These are phyloP conservation scores for Diorhabda elongata DNA, from an alignment of 1,140 invertebrate genomes.

Conservation along the genomic window DNA sequence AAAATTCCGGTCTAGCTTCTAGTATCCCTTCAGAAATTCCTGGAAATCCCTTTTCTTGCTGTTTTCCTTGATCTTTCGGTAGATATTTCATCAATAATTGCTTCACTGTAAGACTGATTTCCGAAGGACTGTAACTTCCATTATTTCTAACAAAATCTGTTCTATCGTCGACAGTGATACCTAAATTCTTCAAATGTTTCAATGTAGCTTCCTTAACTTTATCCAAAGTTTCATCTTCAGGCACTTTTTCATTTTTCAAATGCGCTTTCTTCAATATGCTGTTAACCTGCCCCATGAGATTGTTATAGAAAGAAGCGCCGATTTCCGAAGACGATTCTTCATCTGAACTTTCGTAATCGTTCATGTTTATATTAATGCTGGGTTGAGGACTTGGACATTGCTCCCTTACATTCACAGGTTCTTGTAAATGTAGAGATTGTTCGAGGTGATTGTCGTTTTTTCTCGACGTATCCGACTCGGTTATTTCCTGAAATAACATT, in stretches of 20 bases:
- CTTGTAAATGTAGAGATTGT: constrained; percentile 53
- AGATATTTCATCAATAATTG: constrained; percentile 64
- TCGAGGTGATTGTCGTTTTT: constrained; percentile 43
- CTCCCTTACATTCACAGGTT: constrained; percentile 53
- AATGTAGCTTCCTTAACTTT: constrained; percentile 51
- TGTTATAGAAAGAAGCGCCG: constrained; percentile 65
- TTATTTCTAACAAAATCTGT: constrained; percentile 22
- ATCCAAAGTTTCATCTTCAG: constrained; percentile 37
- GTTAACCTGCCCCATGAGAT: constrained; percentile 59
- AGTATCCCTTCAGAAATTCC: constrained; percentile 19
- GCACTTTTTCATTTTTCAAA: constrained; percentile 28
- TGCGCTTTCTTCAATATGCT: constrained; percentile 50
- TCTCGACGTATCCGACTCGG: constrained; percentile 24
- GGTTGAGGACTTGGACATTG: constrained; percentile 55
- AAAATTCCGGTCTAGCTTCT: constrained; percentile 52
- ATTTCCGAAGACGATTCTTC: constrained; percentile 54
- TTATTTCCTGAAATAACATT: constrained; percentile 23
- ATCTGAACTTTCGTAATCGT: constrained; percentile 55
- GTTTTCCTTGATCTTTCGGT: constrained; percentile 51
- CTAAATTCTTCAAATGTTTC: constrained; percentile 51
- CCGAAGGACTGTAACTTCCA: constrained; percentile 22
- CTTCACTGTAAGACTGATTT: constrained; percentile 51
- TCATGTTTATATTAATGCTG: constrained; percentile 58
- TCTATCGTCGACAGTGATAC: constrained; percentile 45
- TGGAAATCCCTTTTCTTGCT: constrained; percentile 31